Evolutionary conservation across 2,888 invertebrate species (phyloP), one percentile per base, ranked within the genome.

Genomic region (Auanema freiburgensis): DNA sequence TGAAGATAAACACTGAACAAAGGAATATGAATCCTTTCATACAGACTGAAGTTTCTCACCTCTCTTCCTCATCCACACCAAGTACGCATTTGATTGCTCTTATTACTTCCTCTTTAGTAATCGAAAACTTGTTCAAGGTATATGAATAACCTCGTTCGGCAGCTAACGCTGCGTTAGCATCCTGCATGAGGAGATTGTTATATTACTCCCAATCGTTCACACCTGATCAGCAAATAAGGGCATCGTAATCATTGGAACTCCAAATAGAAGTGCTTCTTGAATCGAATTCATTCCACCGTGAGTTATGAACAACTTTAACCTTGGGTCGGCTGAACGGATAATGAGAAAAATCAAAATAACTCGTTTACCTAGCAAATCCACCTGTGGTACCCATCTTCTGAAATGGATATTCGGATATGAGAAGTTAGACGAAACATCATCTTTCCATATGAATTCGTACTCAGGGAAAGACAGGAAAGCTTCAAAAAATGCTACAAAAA

Each of bases 241-340:
- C 42, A 68, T 33, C 6, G 61, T 57, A n/a, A 68, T 55, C 43
- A 66, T 49, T 0, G 68, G 68, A 10, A 68, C 68, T 11, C 68
- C 68, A 43, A 63, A 66, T 6, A 40, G 49, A 1, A 68, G 24
- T 0, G 66, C 24, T 57, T 68, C 68, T 24, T 59, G 63, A 4
- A 68, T 58, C 8, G 68, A 68, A 50, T 68, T 68, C 66, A 68
- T 66, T 42, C 68, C 68, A 52, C 68, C 51, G 43, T 68, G 68
- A 1, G 68, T 68, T 23, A 68, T 63, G 55, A 68, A 68, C 8
- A 43, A 59, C 56, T 66, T 66, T 18, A 66, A 23, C 11, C 68
- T 56, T 4, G n/a, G 14, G 44, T 68, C 68, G n/a, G 68, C 68
- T 63, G 49, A n/a, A 66, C 41, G 5, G 14, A 1, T 4, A 1